Base-by-base conservation (phyloP, 2,797 vertebrate species). In the Clarias pachynema region DNA sequence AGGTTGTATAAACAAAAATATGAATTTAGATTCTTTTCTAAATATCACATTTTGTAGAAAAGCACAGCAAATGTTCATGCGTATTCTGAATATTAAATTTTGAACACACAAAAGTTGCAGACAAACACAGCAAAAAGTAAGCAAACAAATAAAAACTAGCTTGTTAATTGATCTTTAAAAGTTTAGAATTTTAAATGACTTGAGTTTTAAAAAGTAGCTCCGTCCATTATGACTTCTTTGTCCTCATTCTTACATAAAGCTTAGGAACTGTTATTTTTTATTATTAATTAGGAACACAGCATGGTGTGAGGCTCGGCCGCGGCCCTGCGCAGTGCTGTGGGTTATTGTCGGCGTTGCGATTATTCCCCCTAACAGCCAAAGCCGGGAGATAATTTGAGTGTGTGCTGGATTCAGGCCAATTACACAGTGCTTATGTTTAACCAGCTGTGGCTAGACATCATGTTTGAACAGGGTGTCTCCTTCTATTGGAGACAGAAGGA, bases 391-490 rank as follows among this genome's bases (percentile, higher is more conserved):
- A 84, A 89, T 89, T 84, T 68, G 63, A 75, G 78, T 79, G 63
- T 70, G 49, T 56, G 59, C 83, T 87, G 85, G 81, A 90, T 62
- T 34, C 75, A 56, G 31, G 70, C 85, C 69, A 84, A 57, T 70
- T 60, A 60, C 68, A 14, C 44, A 79, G 62, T 20, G 22, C 56
- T 74, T 78, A 16, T 65, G 78, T 86, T 82, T 89, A 81, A 89
- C 68, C 87, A 89, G 88, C 88, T 87, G 90, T 81, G 81, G 60
- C 31, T 57, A 74, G 60, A 85, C 69, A 83, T 88, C 75, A 60
- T 86, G 85, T 86, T 83, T 90, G 86, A 88, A 81, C 78, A 49
- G 37, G 63, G 74, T 89, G 87, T 86, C 86, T 87, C 70, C 82
- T 81, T 79, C 60, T 63, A 88, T 90, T 89, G 87, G 62, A 73